These are phyloP conservation scores for Xestia ashworthii DNA, from an alignment of 2,888 invertebrate genomes.

Conservation along the genomic window DNA sequence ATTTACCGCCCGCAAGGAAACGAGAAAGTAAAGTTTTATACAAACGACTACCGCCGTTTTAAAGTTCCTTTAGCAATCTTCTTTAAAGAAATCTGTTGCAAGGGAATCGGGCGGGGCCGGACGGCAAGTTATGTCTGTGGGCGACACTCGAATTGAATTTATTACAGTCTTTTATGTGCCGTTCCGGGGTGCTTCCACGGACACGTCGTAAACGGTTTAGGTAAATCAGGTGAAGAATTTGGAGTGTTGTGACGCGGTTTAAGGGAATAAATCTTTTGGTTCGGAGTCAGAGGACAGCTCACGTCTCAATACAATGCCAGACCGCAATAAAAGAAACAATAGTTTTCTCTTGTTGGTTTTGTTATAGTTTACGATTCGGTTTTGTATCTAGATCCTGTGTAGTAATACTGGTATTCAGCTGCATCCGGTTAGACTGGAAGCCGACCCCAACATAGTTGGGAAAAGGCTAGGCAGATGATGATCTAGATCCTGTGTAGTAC, in stretches of 20 bases:
- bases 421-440: too few relatives aligned
- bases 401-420: too few relatives aligned
- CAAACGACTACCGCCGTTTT: conserved; percentile 80
- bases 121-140: conserved; percentile 78
- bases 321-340: conserved; percentile 48
- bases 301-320: conserved; percentile 37
- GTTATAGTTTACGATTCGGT: conserved; percentile 24
- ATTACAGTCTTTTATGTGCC: conserved; percentile 79
- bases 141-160: conserved; percentile 85
- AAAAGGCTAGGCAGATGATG: too few relatives aligned
- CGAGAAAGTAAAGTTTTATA: conserved; percentile 80
- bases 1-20: conserved; percentile 68
- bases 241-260: conserved; percentile 44
- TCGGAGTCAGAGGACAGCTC: conserved; percentile 21
- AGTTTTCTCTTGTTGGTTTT: conserved; percentile 13
- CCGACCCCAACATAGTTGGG: too few relatives aligned
- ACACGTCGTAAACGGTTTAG: conserved; percentile 69
- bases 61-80: conserved; percentile 78
- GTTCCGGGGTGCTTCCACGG: conserved; percentile 60
- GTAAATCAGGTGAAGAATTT: conserved; percentile 65
- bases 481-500: not conserved
- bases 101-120: conserved; percentile 70
- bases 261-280: conserved; percentile 47
- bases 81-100: conserved; percentile 81
- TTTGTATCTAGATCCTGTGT: conserved; percentile 10